These are phyloP conservation scores for Procambarus virginalis DNA, from an alignment of 1,140 invertebrate genomes.

Conservation along the genomic window DNA sequence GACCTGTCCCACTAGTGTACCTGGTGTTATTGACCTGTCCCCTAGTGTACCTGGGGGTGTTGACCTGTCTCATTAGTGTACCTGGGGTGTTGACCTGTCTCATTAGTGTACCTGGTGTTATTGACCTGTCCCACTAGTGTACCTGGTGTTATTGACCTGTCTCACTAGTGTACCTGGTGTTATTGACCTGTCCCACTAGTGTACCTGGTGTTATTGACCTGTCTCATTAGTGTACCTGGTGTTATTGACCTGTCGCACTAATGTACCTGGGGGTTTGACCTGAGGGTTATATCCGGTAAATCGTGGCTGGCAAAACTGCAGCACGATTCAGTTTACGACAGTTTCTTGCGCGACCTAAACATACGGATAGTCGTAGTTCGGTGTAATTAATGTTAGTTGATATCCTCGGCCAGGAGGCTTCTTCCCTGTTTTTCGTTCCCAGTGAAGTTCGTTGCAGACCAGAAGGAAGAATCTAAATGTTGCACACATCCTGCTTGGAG, in stretches of 20 bases:
- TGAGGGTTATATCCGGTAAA: not conserved
- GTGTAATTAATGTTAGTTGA: not conserved
- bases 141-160: too few relatives aligned
- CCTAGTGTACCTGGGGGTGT: too few relatives aligned
- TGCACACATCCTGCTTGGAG: too few relatives aligned
- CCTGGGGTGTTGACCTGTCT: too few relatives aligned
- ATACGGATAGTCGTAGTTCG: not conserved
- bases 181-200: too few relatives aligned
- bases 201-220: not conserved
- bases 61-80: too few relatives aligned
- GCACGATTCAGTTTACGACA: not conserved
- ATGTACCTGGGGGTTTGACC: not conserved
- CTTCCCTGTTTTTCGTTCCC: not conserved
- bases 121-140: too few relatives aligned
- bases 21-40: too few relatives aligned
- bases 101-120: too few relatives aligned
- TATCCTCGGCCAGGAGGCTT: not conserved
- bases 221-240: not conserved
- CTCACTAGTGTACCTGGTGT: too few relatives aligned
- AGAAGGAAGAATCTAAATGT: not conserved
- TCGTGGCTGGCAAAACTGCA: not conserved
- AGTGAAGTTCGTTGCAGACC: not conserved
- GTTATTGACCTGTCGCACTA: too few relatives aligned
- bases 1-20: too few relatives aligned
- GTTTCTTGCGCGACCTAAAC: not conserved